Base-by-base conservation (phyloP, 2,113 vertebrate species). In the Eleginops maclovinus region DNA sequence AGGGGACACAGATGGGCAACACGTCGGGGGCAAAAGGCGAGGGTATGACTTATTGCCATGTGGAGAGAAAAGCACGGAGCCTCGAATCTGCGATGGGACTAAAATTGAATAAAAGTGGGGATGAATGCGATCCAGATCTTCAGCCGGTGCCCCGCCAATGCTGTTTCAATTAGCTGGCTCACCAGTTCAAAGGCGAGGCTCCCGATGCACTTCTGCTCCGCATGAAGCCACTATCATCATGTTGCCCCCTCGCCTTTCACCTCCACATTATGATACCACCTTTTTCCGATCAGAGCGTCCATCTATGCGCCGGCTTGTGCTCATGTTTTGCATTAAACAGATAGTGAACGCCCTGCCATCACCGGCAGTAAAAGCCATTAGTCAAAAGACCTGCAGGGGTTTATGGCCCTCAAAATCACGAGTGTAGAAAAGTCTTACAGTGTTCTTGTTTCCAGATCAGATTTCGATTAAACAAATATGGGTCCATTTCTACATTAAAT, bases 1-100 rank as follows among this genome's bases (percentile, higher is more conserved):
- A 72, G 87, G 88, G 90, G 91, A 88, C 90, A 87, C 93, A 94
- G 93, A 92, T 95, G 93, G 93, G 93, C 96, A 95, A 93, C 91
- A 93, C 89, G 77, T 94, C 86, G 83, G 91, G 93, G 92, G 90
- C 86, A 91, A 93, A 90, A 89, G 93, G 91, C 89, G 85, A 93
- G 81, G 93, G 91, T 90, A 92, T 95, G 95, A 94, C 92, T 95
- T 95, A 93, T 93, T 87, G 84, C 85, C 89, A 84, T 82, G 90
- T 83, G 87, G 81, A 86, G 75, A 87, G 78, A 86, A 82, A 83
- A 81, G 68, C 77, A 36, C 14, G 40, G 81, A 36, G 84, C 72
- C 61, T 43, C 44, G 68, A 71, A 87, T 72, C 74, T 55, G 64
- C 55, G 88, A 91, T 91, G 88, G 89, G 83, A 82, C 87, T 49